These are phyloP conservation scores for Pantherophis alleghaniensis DNA, from an alignment of 2,797 vertebrate genomes.

Conservation along the genomic window DNA sequence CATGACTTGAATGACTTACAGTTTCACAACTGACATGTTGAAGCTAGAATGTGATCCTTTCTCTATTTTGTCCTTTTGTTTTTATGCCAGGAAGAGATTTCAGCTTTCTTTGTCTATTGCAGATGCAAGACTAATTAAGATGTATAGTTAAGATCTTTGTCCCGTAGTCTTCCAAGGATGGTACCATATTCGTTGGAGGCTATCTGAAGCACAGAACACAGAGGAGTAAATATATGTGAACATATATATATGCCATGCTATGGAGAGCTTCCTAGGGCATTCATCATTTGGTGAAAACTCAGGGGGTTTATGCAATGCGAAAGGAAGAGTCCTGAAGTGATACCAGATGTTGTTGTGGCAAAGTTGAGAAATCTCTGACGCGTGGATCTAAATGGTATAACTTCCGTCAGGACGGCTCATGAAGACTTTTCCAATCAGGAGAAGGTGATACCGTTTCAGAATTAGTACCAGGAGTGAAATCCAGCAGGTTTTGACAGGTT, in stretches of 20 bases:
- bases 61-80: neutral
- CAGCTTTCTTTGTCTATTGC: neutral
- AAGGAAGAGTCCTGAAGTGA: neutral
- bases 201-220: neutral
- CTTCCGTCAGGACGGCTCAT: neutral
- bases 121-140: neutral
- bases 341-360: neutral
- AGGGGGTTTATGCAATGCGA: neutral
- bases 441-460: neutral
- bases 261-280: neutral
- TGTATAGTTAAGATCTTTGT: neutral
- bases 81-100: neutral
- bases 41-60: neutral
- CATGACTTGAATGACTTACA: neutral
- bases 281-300: neutral
- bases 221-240: neutral
- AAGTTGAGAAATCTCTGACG: neutral
- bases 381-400: neutral
- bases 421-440: neutral
- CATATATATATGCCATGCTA: neutral
- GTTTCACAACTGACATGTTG: neutral
- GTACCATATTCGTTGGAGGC: neutral
- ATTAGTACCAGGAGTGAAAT: too few relatives aligned
- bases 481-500: too few relatives aligned
- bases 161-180: neutral